A percentile compares a stretch with the other conserved stretches of the same genome.
Conservation (phyloP, 2,113 vertebrate genomes). For the Bostrychus sinensis region DNA sequence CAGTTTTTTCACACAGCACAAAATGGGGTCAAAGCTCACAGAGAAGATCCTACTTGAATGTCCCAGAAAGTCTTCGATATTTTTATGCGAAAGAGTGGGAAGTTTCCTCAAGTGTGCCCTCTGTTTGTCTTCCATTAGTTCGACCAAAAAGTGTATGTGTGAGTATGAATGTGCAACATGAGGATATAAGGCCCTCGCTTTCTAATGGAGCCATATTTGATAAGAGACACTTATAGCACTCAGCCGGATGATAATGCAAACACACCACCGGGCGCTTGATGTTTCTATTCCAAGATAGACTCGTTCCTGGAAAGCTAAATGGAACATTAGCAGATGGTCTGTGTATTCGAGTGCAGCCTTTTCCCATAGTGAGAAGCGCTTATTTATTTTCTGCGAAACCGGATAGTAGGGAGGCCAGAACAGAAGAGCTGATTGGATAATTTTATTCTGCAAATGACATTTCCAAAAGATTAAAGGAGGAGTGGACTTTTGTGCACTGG, state of each 20-base stretch:
- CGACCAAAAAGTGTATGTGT: conserved; percentile 9
- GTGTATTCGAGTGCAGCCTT: conserved; percentile 51
- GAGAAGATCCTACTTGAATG: too few relatives aligned
- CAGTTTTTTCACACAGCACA: too few relatives aligned
- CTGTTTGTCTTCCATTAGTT: conserved; percentile 15
- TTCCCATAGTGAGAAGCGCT: conserved; percentile 33
- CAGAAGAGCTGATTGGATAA: conserved; percentile 12
- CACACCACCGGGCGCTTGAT: conserved; percentile 47
- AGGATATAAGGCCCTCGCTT: conserved; percentile 38
- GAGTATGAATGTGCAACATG: conserved; percentile 33
- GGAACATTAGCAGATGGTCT: conserved; percentile 70
- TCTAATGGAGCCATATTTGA: conserved; percentile 75
- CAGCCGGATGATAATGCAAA: conserved; percentile 67
- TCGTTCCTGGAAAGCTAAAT: conserved; percentile 76
- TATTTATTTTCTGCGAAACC: conserved; percentile 57
- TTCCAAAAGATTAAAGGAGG: conserved; percentile 28
- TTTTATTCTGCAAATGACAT: conserved; percentile 41
- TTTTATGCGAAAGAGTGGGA: too few relatives aligned
- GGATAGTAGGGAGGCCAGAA: conserved; percentile 26
- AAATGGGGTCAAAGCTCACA: too few relatives aligned
- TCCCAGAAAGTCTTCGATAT: too few relatives aligned
- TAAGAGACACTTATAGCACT: conserved; percentile 70
- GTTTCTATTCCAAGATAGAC: conserved; percentile 70
- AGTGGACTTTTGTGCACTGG: conserved; percentile 16
- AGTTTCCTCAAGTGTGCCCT: too few relatives aligned